A percentile compares a stretch with the other conserved stretches of the same genome.
These are phyloP conservation scores for Tenualosa ilisha DNA, from an alignment of 2,797 vertebrate species.

Conservation along the genomic window DNA sequence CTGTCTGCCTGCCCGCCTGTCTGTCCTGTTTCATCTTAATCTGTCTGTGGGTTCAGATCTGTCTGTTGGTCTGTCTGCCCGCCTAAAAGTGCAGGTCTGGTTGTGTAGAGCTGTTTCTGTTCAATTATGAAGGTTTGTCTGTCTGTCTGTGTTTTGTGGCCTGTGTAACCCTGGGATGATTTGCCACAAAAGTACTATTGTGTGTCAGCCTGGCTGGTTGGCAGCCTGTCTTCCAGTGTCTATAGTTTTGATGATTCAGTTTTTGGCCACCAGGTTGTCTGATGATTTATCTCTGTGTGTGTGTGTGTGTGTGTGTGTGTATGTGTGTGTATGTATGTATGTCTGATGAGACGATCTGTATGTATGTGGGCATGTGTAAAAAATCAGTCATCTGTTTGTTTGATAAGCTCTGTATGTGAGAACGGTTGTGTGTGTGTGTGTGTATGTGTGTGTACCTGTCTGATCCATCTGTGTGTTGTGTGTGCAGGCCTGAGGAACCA, in stretches of 20 bases:
- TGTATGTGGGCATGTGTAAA: not conserved
- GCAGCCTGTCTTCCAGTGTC: not conserved
- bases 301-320: not conserved
- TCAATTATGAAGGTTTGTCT: not conserved
- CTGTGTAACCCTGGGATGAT: not conserved
- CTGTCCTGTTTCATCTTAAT: not conserved
- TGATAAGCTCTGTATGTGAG: not conserved
- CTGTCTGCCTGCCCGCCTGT: not conserved
- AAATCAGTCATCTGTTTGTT: not conserved
- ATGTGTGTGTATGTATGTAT: not conserved
- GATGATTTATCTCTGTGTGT: not conserved
- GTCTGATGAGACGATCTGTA: not conserved
- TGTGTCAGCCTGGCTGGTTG: not conserved
- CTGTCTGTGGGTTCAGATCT: not conserved
- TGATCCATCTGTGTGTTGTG: not conserved
- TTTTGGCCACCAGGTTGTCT: not conserved
- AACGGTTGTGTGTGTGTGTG: not conserved
- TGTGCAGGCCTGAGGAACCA: constrained; percentile 86
- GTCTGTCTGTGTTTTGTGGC: not conserved
- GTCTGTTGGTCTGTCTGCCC: not conserved
- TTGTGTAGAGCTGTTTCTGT: not conserved
- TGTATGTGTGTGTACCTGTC: not conserved
- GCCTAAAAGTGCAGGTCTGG: not conserved
- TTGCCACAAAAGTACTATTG: not conserved
- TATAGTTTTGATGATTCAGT: not conserved